Conservation (phyloP, 2,113 vertebrate species). For the Daboia siamensis region DNA sequence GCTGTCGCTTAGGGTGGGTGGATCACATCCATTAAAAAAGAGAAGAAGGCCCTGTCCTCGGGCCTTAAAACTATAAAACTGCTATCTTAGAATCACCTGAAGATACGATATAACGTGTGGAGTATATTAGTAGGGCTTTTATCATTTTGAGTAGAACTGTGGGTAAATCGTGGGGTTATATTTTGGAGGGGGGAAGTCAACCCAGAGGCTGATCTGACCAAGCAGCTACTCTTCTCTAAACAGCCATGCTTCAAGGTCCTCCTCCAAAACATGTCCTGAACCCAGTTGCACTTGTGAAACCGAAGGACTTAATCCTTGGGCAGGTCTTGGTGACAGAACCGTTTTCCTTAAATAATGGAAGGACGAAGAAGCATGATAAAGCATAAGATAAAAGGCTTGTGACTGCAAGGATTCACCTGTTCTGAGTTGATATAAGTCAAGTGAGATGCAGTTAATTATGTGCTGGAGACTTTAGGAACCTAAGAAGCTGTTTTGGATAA, state of each 20-base stretch:
- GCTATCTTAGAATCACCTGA: not conserved
- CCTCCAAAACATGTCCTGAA: not conserved
- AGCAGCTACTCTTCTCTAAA: not conserved
- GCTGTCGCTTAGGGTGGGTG: not conserved
- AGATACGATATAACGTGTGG: no score
- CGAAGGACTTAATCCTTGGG: not conserved
- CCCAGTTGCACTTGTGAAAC: not conserved
- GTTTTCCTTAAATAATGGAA: not conserved
- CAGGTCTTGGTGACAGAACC: no score
- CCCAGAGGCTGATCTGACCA: not conserved
- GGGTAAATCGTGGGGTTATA: not conserved
- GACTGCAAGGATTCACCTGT: not conserved
- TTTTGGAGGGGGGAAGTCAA: not conserved
- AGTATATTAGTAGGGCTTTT: not conserved
- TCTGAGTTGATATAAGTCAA: not conserved
- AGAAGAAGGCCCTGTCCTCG: not conserved
- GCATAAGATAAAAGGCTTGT: not conserved
- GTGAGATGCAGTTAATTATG: not conserved
- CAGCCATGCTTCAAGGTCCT: no score
- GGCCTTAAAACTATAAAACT: not conserved
- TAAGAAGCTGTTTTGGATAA: not conserved
- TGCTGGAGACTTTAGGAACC: not conserved
- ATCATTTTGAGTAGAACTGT: not conserved
- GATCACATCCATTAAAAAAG: not conserved
- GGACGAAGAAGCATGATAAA: not conserved